Evolutionary conservation across 2,888 invertebrate species (phyloP).

Genomic region (Tiphia femorata): DNA sequence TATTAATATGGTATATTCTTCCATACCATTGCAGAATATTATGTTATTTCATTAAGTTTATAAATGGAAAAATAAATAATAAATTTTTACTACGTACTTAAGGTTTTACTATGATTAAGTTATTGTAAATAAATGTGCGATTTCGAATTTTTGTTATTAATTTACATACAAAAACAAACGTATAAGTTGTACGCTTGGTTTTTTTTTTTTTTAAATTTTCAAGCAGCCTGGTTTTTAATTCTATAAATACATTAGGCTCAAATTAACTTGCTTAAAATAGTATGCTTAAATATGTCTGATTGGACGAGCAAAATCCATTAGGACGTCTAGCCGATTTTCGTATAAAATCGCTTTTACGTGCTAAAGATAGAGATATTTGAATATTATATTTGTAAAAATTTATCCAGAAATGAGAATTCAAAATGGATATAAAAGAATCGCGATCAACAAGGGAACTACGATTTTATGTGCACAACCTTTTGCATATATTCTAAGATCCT

Average conservation of each 20-base stretch:
- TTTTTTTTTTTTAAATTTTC: conserved; percentile 10
- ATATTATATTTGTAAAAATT: no score
- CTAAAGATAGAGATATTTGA: no score
- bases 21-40: conserved; percentile 13
- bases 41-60: conserved; percentile 21
- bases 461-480: conserved; percentile 35
- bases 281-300: conserved; percentile 15
- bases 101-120: conserved; percentile 37
- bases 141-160: conserved; percentile 26
- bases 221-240: conserved; percentile 19
- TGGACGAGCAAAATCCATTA: conserved; percentile 5
- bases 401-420: conserved; percentile 2
- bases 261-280: conserved; percentile 42
- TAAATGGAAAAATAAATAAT: conserved; percentile 11
- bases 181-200: no score
- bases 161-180: no score
- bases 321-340: no score
- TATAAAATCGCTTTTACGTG: no score
- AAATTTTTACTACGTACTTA: no score
- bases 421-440: not conserved
- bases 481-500: conserved; percentile 33
- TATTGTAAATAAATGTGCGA: conserved; percentile 46
- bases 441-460: conserved; percentile 9
- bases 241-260: conserved; percentile 35
- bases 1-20: conserved; percentile 26